Evolutionary conservation across 2,888 invertebrate genomes (phyloP).

Genomic region (Acanthosepion esculentum): DNA sequence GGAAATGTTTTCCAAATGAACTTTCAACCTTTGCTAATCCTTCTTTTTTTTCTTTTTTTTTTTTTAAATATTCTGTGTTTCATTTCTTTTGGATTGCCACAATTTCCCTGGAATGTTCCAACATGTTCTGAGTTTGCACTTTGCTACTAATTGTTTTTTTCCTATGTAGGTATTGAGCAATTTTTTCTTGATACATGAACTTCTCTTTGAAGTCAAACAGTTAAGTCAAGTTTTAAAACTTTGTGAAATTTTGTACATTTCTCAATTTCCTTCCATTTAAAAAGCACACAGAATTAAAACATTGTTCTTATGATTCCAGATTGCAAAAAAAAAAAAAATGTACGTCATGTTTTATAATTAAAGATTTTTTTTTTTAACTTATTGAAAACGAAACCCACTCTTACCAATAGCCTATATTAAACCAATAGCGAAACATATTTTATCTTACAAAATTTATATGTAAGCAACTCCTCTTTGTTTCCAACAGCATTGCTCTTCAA

Average conservation of each 20-base stretch:
- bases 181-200: not conserved
- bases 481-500: not conserved
- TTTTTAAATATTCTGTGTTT: not conserved
- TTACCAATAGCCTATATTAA: no score
- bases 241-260: not conserved
- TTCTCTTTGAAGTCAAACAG: not conserved
- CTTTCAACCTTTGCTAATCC: no score
- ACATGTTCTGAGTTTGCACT: not conserved
- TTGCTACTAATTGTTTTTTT: not conserved
- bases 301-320: not conserved
- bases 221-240: not conserved
- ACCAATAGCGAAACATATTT: no score
- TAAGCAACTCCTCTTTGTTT: not conserved
- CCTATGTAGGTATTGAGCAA: not conserved
- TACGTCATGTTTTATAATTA: no score
- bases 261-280: not conserved
- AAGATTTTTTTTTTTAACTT: no score
- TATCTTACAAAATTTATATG: not conserved
- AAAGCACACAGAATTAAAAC: slow-evolving; percentile 1
- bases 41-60: not conserved
- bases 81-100: not conserved
- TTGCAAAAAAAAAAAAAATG: not conserved
- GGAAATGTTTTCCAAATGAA: no score
- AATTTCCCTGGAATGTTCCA: slow-evolving; percentile 33
- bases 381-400: no score